Evolutionary conservation across 53 echinoderm and acorn worm species (phyloP), one percentile per base, ranked within the genome.

Genomic region (Arbacia lixula): DNA sequence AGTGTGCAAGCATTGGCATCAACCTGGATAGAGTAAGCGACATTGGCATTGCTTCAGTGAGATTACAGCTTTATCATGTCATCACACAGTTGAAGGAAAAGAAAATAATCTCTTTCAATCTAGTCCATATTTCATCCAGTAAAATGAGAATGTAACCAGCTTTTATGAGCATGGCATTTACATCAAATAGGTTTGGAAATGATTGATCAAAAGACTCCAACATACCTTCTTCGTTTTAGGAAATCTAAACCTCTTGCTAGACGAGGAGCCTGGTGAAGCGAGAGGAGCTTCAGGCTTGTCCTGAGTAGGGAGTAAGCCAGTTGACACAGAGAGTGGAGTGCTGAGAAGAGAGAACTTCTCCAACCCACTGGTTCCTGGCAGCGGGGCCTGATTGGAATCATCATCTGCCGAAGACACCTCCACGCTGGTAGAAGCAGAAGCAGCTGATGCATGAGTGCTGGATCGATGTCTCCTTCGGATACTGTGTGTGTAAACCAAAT

Each of bases 151-250:
- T n/a, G n/a, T n/a, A n/a, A n/a, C n/a, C n/a, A n/a, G n/a, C n/a
- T n/a, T n/a, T n/a, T n/a, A n/a, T n/a, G n/a, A n/a, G n/a, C n/a
- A n/a, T n/a, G n/a, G n/a, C n/a, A n/a, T n/a, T n/a, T n/a, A n/a
- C n/a, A n/a, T n/a, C n/a, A n/a, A n/a, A n/a, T n/a, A n/a, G n/a
- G n/a, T n/a, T n/a, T n/a, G n/a, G n/a, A n/a, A n/a, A n/a, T n/a
- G n/a, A n/a, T n/a, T n/a, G n/a, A n/a, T n/a, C n/a, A n/a, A n/a
- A n/a, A n/a, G 46, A 10, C 46, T 46, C 8, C 46, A 27, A 49
- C 85, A 69, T 61, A 94, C 98, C 92, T 94, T 94, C 76, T 97
- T 97, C 6, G 98, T 97, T 84, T 96, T 96, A 27, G 98, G 98
- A 87, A 97, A 97, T 86, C 90, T 94, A 72, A 97, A 97, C 34